A percentile compares a stretch with the other conserved stretches of the same genome.
These are phyloP conservation scores for Corythornis cristatus DNA, from an alignment of 2,113 vertebrate species.

Conservation along the genomic window DNA sequence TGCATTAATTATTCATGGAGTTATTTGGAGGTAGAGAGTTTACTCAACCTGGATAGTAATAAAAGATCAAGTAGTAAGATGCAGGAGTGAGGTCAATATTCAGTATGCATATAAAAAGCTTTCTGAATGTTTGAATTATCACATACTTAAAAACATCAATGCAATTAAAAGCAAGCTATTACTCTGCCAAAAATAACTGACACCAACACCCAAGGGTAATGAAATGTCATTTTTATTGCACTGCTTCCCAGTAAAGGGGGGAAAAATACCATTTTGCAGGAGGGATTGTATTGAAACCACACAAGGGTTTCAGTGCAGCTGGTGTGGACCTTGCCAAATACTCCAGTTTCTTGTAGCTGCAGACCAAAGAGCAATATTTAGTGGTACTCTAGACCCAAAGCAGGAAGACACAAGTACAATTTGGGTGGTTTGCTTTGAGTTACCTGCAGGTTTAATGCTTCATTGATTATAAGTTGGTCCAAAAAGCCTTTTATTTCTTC, in stretches of 20 bases:
- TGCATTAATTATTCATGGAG: not conserved
- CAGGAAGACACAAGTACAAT: not conserved
- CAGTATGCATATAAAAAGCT: not conserved
- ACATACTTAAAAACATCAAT: not conserved
- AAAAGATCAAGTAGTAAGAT: not conserved
- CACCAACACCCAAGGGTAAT: not conserved
- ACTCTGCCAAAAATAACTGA: not conserved
- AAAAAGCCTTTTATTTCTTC: not conserved
- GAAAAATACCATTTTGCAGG: not conserved
- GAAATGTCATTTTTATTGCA: constrained; percentile 18
- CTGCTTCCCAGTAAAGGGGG: not conserved
- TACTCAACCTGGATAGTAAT: not conserved
- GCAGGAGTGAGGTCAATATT: not conserved
- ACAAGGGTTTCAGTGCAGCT: not conserved
- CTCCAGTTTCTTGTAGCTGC: not conserved
- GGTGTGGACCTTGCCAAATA: not conserved
- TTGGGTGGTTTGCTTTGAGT: not conserved
- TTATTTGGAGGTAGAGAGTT: not conserved
- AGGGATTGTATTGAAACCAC: not conserved
- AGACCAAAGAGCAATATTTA: not conserved
- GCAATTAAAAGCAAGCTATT: constrained; percentile 19
- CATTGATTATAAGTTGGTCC: constrained; percentile 3
- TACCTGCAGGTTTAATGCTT: not conserved
- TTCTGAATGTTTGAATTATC: constrained; percentile 22
- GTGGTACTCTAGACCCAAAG: no score